Base-by-base conservation (phyloP, 2,113 vertebrate genomes). In the Paramisgurnus dabryanus region DNA sequence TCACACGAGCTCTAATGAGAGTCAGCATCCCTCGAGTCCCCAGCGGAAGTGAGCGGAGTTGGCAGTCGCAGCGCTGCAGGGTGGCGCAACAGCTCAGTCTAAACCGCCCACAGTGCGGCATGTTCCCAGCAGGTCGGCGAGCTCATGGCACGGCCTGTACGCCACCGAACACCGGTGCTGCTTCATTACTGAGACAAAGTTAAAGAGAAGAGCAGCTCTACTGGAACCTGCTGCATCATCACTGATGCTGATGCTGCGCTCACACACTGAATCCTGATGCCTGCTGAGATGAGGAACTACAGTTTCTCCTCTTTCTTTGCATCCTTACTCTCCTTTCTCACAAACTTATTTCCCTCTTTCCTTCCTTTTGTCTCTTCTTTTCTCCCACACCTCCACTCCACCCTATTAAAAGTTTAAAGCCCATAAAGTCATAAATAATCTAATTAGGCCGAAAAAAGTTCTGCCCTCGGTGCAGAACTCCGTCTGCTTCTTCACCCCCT, bases 351-450 rank as follows among this genome's bases (percentile, higher is more conserved):
- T 27, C 43, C 22, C 55, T 76, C 39, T 73, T 68, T 55, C 18
- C 75, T 64, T 84, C 79, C 80, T 70, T 60, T 72, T 83, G 67
- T 81, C 70, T 73, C 1, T 55, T 5, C 5, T 17, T 43, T n/a
- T 34, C 9, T 18, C 22, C 9, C 18, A 39, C 13, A 55, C 75
- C 8, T 27, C 40, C 6, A n/a, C 39, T 78, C 39, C 43, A 4
- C 17, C 11, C 58, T 71, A 53, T 18, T 57, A n/a, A 55, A 72
- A 64, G 18, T 76, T 50, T 63, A 34, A 11, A 64, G 58, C 40
- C 60, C 73, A 76, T 49, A 76, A 76, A 64, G 13, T 63, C 72
- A 75, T 43, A 49, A 63, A 50, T 64, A 76, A 64, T 64, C 43
- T 15, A 76, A 76, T 76, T 49, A 64, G 45, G 22, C 7, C 18